phyloP scores from a whole-genome alignment of 2,113 vertebrate genomes.

The Neopipo cinnamomea region DNA sequence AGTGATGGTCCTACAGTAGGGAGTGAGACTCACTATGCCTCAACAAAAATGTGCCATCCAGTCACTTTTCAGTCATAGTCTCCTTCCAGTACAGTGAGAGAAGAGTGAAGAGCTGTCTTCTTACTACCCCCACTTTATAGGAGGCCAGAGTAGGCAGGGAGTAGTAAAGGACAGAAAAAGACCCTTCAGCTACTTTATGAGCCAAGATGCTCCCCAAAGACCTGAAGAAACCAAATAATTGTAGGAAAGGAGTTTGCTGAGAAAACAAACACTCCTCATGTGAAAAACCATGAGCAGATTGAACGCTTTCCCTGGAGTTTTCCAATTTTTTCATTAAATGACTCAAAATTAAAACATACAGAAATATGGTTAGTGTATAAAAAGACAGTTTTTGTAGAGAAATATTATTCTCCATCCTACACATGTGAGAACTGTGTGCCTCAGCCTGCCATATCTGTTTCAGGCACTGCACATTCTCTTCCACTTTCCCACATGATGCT shows the following conservation, averaged over 20 bases:
- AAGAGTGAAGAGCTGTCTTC: not conserved
- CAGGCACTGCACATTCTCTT: not conserved
- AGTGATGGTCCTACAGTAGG: not conserved
- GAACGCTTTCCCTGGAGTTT: not conserved
- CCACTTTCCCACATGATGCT: not conserved
- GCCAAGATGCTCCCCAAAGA: not conserved
- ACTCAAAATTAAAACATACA: constrained; percentile 14
- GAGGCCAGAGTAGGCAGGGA: not conserved
- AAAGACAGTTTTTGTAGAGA: not conserved
- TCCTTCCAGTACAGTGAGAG: not conserved
- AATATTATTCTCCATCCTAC: constrained; percentile 10
- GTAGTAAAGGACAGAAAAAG: not conserved
- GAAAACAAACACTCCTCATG: not conserved
- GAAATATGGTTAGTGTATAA: not conserved
- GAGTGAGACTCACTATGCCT: not conserved
- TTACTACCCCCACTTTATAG: not conserved
- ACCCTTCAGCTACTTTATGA: not conserved
- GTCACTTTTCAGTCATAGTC: not conserved
- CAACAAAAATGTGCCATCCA: not conserved
- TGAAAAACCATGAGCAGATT: not conserved
- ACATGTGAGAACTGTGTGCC: not conserved
- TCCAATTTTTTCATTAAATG: not conserved
- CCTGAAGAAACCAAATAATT: not conserved
- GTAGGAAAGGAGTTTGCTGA: not conserved
- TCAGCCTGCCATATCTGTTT: not conserved